These are phyloP conservation scores for Acipenser ruthenus DNA, from an alignment of 2,797 vertebrate species.

Conservation along the genomic window DNA sequence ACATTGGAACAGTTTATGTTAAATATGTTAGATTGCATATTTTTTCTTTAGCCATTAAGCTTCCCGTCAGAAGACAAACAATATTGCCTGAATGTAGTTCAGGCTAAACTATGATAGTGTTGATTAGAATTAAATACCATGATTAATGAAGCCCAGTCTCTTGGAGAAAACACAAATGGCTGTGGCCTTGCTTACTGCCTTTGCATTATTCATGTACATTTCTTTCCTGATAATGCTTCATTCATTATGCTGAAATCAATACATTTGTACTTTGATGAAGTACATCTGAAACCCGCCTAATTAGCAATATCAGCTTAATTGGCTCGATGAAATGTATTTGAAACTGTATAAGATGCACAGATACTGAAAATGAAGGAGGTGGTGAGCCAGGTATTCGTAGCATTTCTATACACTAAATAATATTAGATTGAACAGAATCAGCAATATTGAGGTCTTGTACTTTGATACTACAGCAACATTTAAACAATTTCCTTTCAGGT, in stretches of 20 bases:
- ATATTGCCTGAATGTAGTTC: neutral
- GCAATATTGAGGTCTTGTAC: no score
- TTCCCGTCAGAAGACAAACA: no score
- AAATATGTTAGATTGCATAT: no score
- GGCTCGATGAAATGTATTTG: neutral
- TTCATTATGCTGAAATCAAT: slow-evolving; percentile 1
- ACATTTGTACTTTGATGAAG: neutral
- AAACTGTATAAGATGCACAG: no score
- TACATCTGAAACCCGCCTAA: neutral
- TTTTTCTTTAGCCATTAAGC: no score
- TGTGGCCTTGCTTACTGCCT: neutral
- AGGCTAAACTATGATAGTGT: neutral
- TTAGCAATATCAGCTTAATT: neutral
- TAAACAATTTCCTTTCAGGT: no score
- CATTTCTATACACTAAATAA: no score
- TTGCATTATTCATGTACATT: slow-evolving; percentile 1
- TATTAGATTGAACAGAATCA: no score
- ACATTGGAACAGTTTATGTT: no score
- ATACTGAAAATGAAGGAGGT: no score
- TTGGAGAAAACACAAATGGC: neutral
- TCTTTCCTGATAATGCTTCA: neutral
- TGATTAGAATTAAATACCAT: neutral
- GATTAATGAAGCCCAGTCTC: neutral
- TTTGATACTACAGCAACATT: no score
- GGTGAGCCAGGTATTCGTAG: no score